These are phyloP conservation scores for Macrostomum cliftonense DNA, from an alignment of 2,888 invertebrate species.

Conservation along the genomic window DNA sequence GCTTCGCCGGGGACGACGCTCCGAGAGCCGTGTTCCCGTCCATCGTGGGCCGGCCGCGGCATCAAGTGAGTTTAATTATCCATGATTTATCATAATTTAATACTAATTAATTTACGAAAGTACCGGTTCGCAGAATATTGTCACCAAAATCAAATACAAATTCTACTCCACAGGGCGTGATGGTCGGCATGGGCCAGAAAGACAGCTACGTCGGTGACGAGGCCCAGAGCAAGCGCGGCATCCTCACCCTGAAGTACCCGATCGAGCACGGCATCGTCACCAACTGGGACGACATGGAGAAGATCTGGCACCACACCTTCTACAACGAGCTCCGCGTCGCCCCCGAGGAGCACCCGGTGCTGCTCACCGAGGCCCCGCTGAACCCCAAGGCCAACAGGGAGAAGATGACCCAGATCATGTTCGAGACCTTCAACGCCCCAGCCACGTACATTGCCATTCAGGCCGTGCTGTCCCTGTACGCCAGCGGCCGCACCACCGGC, in stretches of 20 bases:
- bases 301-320: conserved; percentile 40
- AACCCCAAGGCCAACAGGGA: conserved; percentile 81
- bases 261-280: conserved; percentile 44
- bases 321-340: conserved; percentile 40
- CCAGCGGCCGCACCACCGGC: conserved; percentile 76
- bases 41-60: conserved; percentile 68
- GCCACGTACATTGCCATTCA: conserved; percentile 82
- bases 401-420: conserved; percentile 57
- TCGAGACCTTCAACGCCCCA: conserved; percentile 48
- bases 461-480: conserved; percentile 71
- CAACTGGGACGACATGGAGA: conserved; percentile 43
- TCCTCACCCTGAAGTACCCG: conserved; percentile 43
- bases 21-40: conserved; percentile 46
- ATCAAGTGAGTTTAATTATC: conserved; percentile 42
- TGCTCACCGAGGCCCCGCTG: conserved; percentile 64
- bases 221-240: conserved; percentile 61
- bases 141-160: too few relatives aligned
- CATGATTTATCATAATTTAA: too few relatives aligned
- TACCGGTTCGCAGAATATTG: too few relatives aligned
- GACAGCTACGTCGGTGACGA: conserved; percentile 88
- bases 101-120: too few relatives aligned
- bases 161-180: conserved; percentile 41
- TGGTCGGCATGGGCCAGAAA: conserved; percentile 95
- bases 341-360: conserved; percentile 63
- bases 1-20: conserved; percentile 71